Evolutionary conservation across 1,140 invertebrate species (phyloP).

Genomic region (Trissolcus basalis): DNA sequence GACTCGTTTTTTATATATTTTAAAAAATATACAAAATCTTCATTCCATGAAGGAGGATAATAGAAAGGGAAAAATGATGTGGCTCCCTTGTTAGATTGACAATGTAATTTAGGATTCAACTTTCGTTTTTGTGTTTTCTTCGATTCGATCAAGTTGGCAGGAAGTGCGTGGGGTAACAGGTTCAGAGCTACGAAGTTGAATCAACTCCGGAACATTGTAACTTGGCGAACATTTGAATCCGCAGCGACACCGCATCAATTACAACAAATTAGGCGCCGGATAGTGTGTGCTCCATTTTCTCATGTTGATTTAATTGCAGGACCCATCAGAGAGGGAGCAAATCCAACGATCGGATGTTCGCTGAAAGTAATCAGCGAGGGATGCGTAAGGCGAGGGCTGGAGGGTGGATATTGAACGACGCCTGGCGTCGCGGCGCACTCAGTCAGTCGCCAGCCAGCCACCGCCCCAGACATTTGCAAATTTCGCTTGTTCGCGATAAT

Average conservation of each 20-base stretch:
- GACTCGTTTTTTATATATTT: too few relatives aligned
- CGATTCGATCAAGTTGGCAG: not conserved
- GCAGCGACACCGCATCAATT: not conserved
- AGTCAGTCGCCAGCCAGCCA: conserved; percentile 73
- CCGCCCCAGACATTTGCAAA: conserved; percentile 69
- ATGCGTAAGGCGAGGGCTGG: conserved; percentile 43
- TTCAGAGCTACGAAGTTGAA: conserved; percentile 1
- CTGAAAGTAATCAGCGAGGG: conserved; percentile 4
- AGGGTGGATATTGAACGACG: conserved; percentile 74
- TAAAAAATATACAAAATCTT: too few relatives aligned
- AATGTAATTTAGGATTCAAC: too few relatives aligned
- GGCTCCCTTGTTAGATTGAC: too few relatives aligned
- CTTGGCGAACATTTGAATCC: not conserved
- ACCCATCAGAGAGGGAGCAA: too few relatives aligned
- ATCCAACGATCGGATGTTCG: too few relatives aligned
- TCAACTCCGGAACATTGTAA: not conserved
- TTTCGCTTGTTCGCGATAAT: not conserved
- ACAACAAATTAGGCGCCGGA: too few relatives aligned
- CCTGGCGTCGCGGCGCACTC: conserved; percentile 72
- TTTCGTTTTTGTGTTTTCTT: too few relatives aligned
- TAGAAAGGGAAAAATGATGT: conserved; percentile 1
- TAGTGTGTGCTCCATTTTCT: too few relatives aligned
- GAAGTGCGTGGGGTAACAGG: conserved; percentile 46
- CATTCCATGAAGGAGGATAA: too few relatives aligned
- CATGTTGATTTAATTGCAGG: too few relatives aligned